Evolutionary conservation across 2,113 vertebrate genomes (phyloP).

Genomic region (Malurus elegans): DNA sequence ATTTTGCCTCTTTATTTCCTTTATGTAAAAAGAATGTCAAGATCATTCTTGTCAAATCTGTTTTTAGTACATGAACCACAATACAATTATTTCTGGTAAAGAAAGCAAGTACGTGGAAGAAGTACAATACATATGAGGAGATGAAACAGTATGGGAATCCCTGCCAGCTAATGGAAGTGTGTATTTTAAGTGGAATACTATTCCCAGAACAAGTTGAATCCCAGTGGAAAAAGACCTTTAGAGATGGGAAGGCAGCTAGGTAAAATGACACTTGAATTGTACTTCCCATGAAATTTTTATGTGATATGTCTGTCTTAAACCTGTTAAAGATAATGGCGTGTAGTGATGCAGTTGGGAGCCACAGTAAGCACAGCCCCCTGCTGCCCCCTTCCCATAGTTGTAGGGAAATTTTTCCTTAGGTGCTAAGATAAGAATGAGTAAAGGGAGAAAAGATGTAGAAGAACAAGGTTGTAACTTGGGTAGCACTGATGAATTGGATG

Average conservation of each 20-base stretch:
- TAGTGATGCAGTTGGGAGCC: constrained; percentile 20
- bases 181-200: constrained; percentile 40
- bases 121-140: neutral
- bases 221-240: constrained; percentile 59
- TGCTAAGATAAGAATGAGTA: neutral
- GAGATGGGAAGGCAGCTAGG: constrained; percentile 57
- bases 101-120: neutral
- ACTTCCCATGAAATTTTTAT: constrained; percentile 73
- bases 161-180: constrained; percentile 63
- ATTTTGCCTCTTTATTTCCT: constrained; percentile 4
- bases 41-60: neutral
- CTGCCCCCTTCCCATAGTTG: neutral
- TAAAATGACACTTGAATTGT: constrained; percentile 63
- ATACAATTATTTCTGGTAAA: neutral
- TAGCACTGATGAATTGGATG: neutral
- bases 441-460: neutral
- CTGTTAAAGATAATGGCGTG: constrained; percentile 43
- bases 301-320: constrained; percentile 47
- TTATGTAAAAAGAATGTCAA: constrained; percentile 8
- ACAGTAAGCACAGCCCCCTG: neutral
- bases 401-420: neutral
- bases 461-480: neutral
- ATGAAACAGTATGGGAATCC: neutral
- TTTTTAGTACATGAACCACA: constrained; percentile 10
- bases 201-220: constrained; percentile 63